Evolutionary conservation across 2,113 vertebrate genomes (phyloP).

Genomic region (Limanda limanda): DNA sequence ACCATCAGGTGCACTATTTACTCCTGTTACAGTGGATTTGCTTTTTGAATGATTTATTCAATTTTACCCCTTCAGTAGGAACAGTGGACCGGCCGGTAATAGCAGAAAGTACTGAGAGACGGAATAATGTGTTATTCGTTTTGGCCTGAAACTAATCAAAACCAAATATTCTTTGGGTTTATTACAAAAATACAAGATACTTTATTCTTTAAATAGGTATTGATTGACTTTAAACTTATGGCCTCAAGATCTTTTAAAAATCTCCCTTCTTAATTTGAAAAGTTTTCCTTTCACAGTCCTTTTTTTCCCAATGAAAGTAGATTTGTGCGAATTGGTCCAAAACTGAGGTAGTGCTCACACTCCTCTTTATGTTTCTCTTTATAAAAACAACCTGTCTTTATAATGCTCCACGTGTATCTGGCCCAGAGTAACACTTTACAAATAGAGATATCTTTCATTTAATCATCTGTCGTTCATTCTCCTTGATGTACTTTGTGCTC

Average conservation of each 20-base stretch:
- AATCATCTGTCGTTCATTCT: slow-evolving; percentile 66
- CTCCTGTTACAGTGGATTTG: neutral
- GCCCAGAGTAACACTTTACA: slow-evolving; percentile 54
- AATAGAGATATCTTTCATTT: slow-evolving; percentile 70
- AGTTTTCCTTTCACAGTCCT: neutral
- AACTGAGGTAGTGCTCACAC: neutral
- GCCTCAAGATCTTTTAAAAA: neutral
- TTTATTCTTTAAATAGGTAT: neutral
- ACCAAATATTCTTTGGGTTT: neutral
- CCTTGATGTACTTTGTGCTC: slow-evolving; percentile 52
- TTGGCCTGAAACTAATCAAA: neutral
- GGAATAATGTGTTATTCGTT: neutral
- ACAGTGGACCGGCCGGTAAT: neutral
- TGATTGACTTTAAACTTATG: neutral
- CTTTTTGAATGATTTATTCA: neutral
- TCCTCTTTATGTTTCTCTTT: slow-evolving; percentile 26
- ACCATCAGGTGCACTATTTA: neutral
- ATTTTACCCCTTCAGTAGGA: neutral
- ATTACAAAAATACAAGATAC: neutral
- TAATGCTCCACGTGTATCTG: slow-evolving; percentile 15
- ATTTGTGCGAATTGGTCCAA: slow-evolving; percentile 11
- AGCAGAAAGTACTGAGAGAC: neutral
- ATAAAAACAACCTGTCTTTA: slow-evolving; percentile 40
- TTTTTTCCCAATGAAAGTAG: neutral
- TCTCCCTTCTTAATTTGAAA: no score